A percentile compares a stretch with the other conserved stretches of the same genome.
Conservation (phyloP, 2,888 invertebrate genomes). For the Perizoma affinitatum region DNA sequence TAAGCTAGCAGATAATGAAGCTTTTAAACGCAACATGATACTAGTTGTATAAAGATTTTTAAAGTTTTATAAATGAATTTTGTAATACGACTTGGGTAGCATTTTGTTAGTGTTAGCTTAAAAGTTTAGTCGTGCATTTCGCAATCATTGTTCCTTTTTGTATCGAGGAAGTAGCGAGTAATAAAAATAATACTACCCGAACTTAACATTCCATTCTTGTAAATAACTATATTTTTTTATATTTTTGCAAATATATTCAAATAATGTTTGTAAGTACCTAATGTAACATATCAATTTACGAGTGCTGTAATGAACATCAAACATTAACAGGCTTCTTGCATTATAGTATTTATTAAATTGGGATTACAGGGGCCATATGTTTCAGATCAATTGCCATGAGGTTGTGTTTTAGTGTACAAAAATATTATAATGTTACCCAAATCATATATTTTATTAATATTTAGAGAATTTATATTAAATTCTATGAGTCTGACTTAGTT, state of each 20-base stretch:
- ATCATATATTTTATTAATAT: constrained; percentile 62
- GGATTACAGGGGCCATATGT: constrained; percentile 72
- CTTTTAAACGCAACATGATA: constrained; percentile 12
- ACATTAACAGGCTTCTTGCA: not conserved
- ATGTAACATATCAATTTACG: constrained; percentile 17
- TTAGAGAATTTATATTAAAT: constrained; percentile 79
- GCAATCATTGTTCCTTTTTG: constrained; percentile 53
- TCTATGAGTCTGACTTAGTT: constrained; percentile 79
- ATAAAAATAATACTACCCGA: constrained; percentile 39
- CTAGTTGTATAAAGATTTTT: constrained; percentile 1
- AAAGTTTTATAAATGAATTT: constrained; percentile 22
- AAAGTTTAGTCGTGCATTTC: constrained; percentile 47
- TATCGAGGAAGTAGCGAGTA: constrained; percentile 46
- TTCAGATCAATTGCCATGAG: constrained; percentile 73
- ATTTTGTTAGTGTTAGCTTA: constrained; percentile 39
- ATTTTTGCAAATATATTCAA: constrained; percentile 8
- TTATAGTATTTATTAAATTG: constrained; percentile 44
- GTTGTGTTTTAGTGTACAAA: constrained; percentile 82
- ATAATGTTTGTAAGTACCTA: constrained; percentile 13
- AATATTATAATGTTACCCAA: constrained; percentile 76
- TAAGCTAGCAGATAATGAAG: too few species aligned
- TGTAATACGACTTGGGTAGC: constrained; percentile 35
- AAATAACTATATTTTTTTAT: constrained; percentile 19
- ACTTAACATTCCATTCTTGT: constrained; percentile 61
- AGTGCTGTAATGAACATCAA: not conserved